Percentiles rank a stretch among this genome's conserved stretches.
These are phyloP conservation scores for Chrysotoxum bicinctum DNA, from an alignment of 2,888 invertebrate genomes.

Conservation along the genomic window DNA sequence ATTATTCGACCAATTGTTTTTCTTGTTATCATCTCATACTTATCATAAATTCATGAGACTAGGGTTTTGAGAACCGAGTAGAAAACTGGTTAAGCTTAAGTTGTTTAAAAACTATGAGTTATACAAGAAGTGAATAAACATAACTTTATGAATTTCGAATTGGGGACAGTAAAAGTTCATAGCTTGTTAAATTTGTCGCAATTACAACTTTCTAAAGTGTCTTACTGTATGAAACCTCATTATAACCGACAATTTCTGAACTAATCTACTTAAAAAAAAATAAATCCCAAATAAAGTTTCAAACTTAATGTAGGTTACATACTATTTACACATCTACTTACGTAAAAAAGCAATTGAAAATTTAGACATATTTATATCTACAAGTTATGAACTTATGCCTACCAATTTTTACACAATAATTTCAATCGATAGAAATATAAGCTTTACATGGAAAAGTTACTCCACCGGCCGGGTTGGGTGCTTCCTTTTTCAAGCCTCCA, in stretches of 20 bases:
- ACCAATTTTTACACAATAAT: neutral
- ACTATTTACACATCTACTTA: neutral
- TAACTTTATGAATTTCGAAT: too few species aligned
- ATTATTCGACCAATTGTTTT: too few species aligned
- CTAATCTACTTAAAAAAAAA: neutral
- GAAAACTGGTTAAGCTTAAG: too few species aligned
- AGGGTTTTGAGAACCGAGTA: too few species aligned
- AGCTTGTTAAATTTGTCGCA: too few species aligned
- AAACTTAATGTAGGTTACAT: slow-evolving; percentile 9
- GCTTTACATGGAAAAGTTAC: neutral
- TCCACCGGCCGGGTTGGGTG: neutral
- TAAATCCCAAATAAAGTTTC: neutral
- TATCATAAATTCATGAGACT: too few species aligned
- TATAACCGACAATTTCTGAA: slow-evolving; percentile 8
- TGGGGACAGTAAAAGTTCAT: too few species aligned
- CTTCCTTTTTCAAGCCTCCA: neutral
- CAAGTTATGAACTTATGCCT: slow-evolving; percentile 15
- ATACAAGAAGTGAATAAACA: too few species aligned
- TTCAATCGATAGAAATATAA: slow-evolving; percentile 22
- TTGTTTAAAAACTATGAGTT: too few species aligned
- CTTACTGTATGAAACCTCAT: neutral
- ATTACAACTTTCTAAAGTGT: neutral
- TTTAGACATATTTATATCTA: slow-evolving; percentile 18
- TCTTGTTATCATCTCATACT: too few species aligned
- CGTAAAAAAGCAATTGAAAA: neutral